Evolutionary conservation across 2,888 invertebrate genomes (phyloP).

Genomic region (Drosophila sordidula): DNA sequence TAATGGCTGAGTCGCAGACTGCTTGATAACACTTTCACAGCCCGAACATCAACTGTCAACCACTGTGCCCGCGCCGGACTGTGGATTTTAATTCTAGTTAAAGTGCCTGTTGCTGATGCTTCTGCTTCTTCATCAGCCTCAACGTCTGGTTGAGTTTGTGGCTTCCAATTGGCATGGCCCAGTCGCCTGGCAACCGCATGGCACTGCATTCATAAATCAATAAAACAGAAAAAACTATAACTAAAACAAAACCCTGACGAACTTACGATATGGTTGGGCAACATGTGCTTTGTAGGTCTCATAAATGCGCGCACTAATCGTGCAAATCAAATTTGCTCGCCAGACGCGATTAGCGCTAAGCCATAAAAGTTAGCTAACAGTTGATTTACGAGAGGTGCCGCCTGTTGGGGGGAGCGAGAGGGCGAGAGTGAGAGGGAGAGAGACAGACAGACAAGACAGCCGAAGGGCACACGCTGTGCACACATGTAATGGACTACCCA

Average conservation of each 20-base stretch:
- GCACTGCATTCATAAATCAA: slow-evolving; percentile 46
- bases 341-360: slow-evolving; percentile 26
- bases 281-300: slow-evolving; percentile 1
- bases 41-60: slow-evolving; percentile 4
- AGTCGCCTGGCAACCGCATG: slow-evolving; percentile 35
- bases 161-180: slow-evolving; percentile 7
- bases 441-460: not conserved
- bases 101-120: slow-evolving; percentile 10
- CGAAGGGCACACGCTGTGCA: slow-evolving; percentile 1
- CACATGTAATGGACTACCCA: slow-evolving; percentile 10
- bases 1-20: not conserved
- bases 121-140: not conserved
- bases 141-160: not conserved
- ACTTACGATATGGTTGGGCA: not conserved
- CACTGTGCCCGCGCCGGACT: not conserved
- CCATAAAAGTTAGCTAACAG: slow-evolving; percentile 29
- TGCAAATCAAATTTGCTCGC: slow-evolving; percentile 39
- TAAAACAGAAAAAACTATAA: slow-evolving; percentile 3
- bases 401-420: too few species aligned
- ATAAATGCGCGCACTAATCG: slow-evolving; percentile 38
- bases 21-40: not conserved
- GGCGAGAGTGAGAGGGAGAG: too few species aligned
- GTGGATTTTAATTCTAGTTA: slow-evolving; percentile 7
- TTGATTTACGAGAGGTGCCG: slow-evolving; percentile 33
- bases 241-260: slow-evolving; percentile 12